phyloP scores from a whole-genome alignment of 2,797 vertebrate genomes.

The Pangasius larnaudii region DNA sequence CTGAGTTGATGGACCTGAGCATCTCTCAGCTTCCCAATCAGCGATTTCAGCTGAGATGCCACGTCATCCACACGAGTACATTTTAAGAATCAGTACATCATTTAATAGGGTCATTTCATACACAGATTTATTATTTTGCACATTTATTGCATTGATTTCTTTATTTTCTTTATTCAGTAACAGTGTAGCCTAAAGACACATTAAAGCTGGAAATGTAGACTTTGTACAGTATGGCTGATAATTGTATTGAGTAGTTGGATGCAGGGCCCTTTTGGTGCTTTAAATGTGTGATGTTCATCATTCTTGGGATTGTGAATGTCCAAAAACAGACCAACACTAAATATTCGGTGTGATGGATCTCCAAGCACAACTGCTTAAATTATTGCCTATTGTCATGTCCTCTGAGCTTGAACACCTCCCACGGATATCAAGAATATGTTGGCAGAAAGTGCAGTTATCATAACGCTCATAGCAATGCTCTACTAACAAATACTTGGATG shows the following conservation, averaged over 20 bases:
- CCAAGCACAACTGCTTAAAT: neutral
- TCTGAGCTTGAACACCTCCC: neutral
- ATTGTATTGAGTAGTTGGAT: neutral
- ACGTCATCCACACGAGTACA: neutral
- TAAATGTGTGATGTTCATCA: neutral
- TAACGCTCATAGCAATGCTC: constrained; percentile 14
- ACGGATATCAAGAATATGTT: neutral
- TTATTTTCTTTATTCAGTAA: neutral
- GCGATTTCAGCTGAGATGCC: neutral
- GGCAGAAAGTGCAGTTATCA: neutral
- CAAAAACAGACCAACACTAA: neutral
- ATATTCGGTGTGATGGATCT: neutral
- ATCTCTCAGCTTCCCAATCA: neutral
- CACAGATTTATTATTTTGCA: neutral
- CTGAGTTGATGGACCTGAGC: neutral
- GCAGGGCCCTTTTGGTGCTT: neutral
- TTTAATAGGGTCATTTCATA: neutral
- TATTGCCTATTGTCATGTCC: neutral
- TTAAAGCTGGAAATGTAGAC: neutral
- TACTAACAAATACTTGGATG: constrained; percentile 21
- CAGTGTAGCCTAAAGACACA: neutral
- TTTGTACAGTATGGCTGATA: neutral
- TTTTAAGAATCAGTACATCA: neutral
- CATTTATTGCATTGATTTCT: neutral
- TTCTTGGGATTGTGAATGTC: neutral